Evolutionary conservation across 2,888 invertebrate species (phyloP), one percentile per base, ranked within the genome.

Genomic region (Eristalinus sepulchralis): DNA sequence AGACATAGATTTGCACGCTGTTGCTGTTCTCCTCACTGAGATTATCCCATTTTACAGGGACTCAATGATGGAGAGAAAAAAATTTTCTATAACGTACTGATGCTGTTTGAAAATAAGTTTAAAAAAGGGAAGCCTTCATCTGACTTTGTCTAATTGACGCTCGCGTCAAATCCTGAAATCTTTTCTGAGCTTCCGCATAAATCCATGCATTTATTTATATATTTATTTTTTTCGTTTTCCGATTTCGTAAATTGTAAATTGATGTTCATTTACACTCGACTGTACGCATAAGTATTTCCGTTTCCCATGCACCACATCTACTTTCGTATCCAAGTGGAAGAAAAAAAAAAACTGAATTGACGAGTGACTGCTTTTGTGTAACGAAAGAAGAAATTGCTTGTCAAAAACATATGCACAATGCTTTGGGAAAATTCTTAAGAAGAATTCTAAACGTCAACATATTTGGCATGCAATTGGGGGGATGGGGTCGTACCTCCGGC

Each of bases 371-470:
- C 79, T 78, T 83, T 83, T 79, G 79, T 83, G 39, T 68, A 53
- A 64, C 59, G n/a, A 53, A 78, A 62, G 73, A 83, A 83, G 73
- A 83, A 83, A 83, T 83, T 83, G 75, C 79, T 83, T 83, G 83
- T 83, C 83, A 75, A 75, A 83, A 75, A 57, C 83, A 83, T 70
- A 79, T 70, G 83, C 83, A 79, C 70, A 73, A 64, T 83, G 64
- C 73, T 75, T 83, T 73, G 33, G 33, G 22, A 71, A 59, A 27
- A 27, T 27, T 24, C 10, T 27, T 67, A 11, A 84, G 81, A 71
- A 31, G 75, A 84, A 17, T 80, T 53, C 55, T 20, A 80, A 53
- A 76, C 81, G 66, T 85, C 84, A 85, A 72, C 24, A 33, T 53
- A 55, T 82, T 77, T 85, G 73, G 77, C 68, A 85, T 78, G 72